These are phyloP conservation scores for Cichladusa arquata DNA, from an alignment of 2,113 vertebrate species.

Conservation along the genomic window DNA sequence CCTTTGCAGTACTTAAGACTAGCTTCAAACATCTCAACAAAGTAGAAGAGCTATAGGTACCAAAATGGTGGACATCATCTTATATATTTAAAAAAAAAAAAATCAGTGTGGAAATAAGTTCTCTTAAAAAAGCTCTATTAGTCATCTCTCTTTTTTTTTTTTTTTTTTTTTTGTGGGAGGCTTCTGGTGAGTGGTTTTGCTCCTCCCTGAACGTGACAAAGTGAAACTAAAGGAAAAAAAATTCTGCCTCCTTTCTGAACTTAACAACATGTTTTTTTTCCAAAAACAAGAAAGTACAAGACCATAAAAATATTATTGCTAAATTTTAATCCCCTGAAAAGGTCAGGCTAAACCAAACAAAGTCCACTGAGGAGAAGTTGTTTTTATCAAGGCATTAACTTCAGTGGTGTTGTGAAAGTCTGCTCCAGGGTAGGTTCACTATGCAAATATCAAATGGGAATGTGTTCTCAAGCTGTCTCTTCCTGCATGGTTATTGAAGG, in stretches of 20 bases:
- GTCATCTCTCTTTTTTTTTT: neutral
- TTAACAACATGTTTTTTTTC: neutral
- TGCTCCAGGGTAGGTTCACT: accelerated
- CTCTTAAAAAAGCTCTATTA: neutral
- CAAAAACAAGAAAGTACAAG: neutral
- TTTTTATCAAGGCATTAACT: neutral
- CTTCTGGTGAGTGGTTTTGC: neutral
- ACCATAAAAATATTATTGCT: neutral
- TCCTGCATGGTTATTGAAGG: neutral
- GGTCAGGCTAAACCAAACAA: neutral
- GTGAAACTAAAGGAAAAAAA: neutral
- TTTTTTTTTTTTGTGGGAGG: neutral
- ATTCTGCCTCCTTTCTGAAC: neutral
- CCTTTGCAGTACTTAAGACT: neutral
- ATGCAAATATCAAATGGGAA: neutral
- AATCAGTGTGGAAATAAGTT: neutral
- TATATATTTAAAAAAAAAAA: neutral
- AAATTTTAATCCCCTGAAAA: neutral
- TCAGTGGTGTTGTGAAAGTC: neutral
- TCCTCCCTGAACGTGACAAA: neutral
- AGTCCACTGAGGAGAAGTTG: neutral
- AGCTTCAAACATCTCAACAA: neutral
- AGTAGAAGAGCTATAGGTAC: neutral
- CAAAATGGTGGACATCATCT: neutral
- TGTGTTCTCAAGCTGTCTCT: neutral